Evolutionary conservation across 2,113 vertebrate species (phyloP).

Genomic region (Muntiacus muntjak): DNA sequence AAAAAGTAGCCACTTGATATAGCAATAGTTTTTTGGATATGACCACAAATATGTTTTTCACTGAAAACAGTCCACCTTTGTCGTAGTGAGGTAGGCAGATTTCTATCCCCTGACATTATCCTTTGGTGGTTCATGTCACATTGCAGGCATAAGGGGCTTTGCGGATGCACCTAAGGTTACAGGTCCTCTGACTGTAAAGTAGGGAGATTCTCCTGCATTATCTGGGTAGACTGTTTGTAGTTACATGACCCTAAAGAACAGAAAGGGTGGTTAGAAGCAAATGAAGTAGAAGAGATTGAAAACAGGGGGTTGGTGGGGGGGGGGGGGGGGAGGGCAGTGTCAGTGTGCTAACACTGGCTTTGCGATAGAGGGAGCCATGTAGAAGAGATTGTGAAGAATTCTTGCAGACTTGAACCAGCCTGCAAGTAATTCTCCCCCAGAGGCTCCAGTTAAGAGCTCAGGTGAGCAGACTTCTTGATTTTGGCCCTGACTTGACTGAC

Average conservation of each 20-base stretch:
- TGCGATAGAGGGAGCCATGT: background rate
- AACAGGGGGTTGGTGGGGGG: background rate
- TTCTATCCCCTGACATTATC: background rate
- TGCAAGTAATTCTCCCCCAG: background rate
- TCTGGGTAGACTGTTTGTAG: background rate
- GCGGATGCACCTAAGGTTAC: background rate
- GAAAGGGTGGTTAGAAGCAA: background rate
- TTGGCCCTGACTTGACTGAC: background rate
- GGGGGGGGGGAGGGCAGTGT: fast-evolving
- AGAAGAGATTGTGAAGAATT: background rate
- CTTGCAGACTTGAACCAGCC: background rate
- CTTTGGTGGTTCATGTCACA: background rate
- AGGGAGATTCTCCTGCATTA: too few relatives aligned
- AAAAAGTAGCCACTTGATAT: background rate
- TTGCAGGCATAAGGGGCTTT: background rate
- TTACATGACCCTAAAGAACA: background rate
- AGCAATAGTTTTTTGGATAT: background rate
- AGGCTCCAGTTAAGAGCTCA: background rate
- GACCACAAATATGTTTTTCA: background rate
- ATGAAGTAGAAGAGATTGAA: background rate
- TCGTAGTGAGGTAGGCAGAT: background rate
- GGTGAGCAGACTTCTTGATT: background rate
- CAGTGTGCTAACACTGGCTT: background rate
- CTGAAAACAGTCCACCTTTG: background rate
- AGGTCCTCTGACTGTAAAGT: too few relatives aligned